Base-by-base conservation (phyloP, 37 sponge, comb jelly and placozoan species). In the Halichondria panicea region DNA sequence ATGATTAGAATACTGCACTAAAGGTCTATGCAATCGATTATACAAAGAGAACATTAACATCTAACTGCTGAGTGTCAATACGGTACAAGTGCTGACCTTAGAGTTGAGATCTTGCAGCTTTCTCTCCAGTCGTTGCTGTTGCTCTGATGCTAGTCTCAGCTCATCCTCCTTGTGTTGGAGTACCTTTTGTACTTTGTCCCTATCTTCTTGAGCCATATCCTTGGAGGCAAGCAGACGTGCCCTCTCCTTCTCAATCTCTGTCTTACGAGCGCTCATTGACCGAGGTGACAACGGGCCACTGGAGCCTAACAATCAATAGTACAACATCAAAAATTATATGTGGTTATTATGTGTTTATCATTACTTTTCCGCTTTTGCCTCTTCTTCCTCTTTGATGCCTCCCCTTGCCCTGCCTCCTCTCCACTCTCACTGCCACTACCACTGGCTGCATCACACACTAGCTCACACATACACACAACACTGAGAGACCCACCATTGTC, bases 131-230 rank as follows among this genome's bases (percentile, higher is more conserved):
- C 88, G 76, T 21, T 48, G 38, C 32, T 95, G 91, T 48, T 99
- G 92, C 32, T 88, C 79, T 84, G 93, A 94, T 27, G 99, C 91
- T 41, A 52, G 76, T 38, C 34, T 62, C 34, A 98, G 70, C 43
- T 94, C 99, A 19, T 81, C 35, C 76, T 98, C 93, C 55, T 82
- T 86, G 48, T 65, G 55, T 43, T 91, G 74, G 36, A 98, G 76
- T 33, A 90, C 93, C 50, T 87, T 45, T 21, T 74, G 74, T 24
- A 77, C 77, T 45, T 43, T 68, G 43, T 89, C 79, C 55, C 76
- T 89, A 66, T 98, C 99, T 13, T 59, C 92, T 42, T 89, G 84
- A 7, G 91, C 99, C 74, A 98, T 66, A 62, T 84, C 92, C 44
- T 88, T 89, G 13, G 63, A 84, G 3, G 65, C 82, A 42, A 76